phyloP scores from a whole-genome alignment of 2,113 vertebrate species.

The Nerophis lumbriciformis region DNA sequence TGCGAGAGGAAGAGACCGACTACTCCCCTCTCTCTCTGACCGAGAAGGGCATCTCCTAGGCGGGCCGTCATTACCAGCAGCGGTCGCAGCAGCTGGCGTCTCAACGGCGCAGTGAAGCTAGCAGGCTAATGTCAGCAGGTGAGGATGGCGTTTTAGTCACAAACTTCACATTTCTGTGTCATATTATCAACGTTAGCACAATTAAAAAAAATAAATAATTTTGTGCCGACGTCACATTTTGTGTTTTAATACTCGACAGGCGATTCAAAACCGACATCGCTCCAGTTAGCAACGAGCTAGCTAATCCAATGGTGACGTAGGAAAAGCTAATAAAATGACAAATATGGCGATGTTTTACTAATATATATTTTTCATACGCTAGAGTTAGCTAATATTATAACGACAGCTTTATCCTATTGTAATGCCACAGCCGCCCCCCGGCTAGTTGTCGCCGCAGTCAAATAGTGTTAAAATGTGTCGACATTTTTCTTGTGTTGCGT shows the following conservation, averaged over 20 bases:
- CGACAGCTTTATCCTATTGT: too few species aligned
- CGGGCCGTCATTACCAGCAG: conserved; percentile 41
- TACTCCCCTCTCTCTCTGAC: conserved; percentile 12
- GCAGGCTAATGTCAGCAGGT: conserved; percentile 46
- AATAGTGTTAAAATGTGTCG: too few species aligned
- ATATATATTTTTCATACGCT: not conserved
- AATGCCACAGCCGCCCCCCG: too few species aligned
- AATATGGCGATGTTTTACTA: too few species aligned
- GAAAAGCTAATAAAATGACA: conserved; percentile 7
- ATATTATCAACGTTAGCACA: not conserved
- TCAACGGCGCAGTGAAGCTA: conserved; percentile 43
- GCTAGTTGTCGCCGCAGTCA: too few species aligned
- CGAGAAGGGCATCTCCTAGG: conserved; percentile 23
- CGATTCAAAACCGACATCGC: not conserved
- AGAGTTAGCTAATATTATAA: too few species aligned
- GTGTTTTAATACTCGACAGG: not conserved
- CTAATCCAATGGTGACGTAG: conserved; percentile 61
- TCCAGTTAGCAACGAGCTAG: conserved; percentile 34
- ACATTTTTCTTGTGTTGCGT: too few species aligned
- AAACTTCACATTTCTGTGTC: not conserved
- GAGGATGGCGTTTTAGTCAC: not conserved
- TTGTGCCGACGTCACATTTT: not conserved
- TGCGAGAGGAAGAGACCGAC: not conserved
- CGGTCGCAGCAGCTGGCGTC: conserved; percentile 37
- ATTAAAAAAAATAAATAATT: too few species aligned